Percentiles rank a stretch among this genome's conserved stretches.
Conservation (phyloP, 2,113 vertebrate species). For the Balaenoptera acutorostrata region DNA sequence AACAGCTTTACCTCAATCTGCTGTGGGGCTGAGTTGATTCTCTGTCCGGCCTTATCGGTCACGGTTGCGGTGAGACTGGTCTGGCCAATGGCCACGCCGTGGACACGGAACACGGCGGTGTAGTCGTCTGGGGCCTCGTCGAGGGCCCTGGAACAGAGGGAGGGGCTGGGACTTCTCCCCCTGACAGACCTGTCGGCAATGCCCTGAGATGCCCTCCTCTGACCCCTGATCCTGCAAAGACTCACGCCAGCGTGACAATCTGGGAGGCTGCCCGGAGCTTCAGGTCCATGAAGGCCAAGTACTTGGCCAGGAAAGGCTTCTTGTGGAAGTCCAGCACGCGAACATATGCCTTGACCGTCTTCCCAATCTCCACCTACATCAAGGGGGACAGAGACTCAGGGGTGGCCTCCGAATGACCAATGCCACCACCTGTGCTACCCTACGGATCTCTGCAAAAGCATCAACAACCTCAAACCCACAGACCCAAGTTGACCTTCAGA, state of each 20-base stretch:
- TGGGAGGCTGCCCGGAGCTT: slow-evolving; percentile 89
- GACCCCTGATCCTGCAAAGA: background rate
- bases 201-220: background rate
- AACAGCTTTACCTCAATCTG: slow-evolving; percentile 87
- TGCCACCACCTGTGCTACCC: rapidly evolving
- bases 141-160: slow-evolving; percentile 78
- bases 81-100: slow-evolving; percentile 88
- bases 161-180: background rate
- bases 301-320: slow-evolving; percentile 91
- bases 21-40: slow-evolving; percentile 87
- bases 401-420: background rate
- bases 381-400: background rate
- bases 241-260: slow-evolving; percentile 92
- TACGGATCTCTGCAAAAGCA: rapidly evolving
- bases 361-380: slow-evolving; percentile 94
- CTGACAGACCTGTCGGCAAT: rapidly evolving
- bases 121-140: slow-evolving; percentile 85
- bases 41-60: slow-evolving; percentile 84
- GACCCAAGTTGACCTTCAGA: background rate
- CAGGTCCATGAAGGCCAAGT: slow-evolving; percentile 91
- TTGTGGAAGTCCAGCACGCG: slow-evolving; percentile 91
- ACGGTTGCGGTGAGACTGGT: slow-evolving; percentile 89
- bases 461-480: background rate
- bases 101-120: slow-evolving; percentile 88
- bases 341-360: slow-evolving; percentile 90